Conservation (phyloP, 2,797 vertebrate genomes). For the Jordanella pulchra region DNA sequence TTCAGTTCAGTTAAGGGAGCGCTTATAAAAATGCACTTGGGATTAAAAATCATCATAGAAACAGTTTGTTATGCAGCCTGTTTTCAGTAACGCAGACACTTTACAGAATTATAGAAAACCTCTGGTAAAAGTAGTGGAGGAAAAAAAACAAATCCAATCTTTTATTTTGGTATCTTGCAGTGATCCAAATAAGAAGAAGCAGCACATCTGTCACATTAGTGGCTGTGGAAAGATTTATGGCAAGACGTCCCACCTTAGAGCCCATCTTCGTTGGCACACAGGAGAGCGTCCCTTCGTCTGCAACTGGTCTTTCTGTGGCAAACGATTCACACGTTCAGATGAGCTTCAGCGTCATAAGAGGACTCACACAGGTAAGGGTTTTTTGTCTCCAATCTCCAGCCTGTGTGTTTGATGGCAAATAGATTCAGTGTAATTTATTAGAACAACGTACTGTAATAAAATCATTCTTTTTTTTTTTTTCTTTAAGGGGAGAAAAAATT, state of each 20-base stretch:
- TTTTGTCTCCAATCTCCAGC: constrained; percentile 9
- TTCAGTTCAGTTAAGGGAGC: too few relatives aligned
- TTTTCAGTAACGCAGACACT: not conserved
- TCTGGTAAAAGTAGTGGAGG: too few relatives aligned
- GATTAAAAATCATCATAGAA: not conserved
- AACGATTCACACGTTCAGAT: constrained; percentile 92
- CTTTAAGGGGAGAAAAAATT: constrained; percentile 93
- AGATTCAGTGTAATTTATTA: not conserved
- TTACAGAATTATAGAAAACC: not conserved
- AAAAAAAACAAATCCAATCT: not conserved
- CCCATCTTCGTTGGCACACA: constrained; percentile 96
- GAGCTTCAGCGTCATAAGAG: constrained; percentile 95
- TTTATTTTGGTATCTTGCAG: constrained; percentile 51
- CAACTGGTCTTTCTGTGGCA: constrained; percentile 90
- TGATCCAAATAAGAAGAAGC: constrained; percentile 94
- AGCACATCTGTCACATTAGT: constrained; percentile 94
- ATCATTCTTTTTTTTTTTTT: not conserved
- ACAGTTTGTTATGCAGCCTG: not conserved
- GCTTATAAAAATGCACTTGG: not conserved
- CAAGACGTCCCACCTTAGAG: constrained; percentile 93
- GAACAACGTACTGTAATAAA: too few relatives aligned
- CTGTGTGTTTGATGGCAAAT: not conserved
- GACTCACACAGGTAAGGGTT: constrained; percentile 88
- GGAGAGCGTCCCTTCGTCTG: constrained; percentile 94
- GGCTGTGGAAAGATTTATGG: constrained; percentile 96